These are phyloP conservation scores for Cryptus armator DNA, from an alignment of 2,888 invertebrate species.

Conservation along the genomic window DNA sequence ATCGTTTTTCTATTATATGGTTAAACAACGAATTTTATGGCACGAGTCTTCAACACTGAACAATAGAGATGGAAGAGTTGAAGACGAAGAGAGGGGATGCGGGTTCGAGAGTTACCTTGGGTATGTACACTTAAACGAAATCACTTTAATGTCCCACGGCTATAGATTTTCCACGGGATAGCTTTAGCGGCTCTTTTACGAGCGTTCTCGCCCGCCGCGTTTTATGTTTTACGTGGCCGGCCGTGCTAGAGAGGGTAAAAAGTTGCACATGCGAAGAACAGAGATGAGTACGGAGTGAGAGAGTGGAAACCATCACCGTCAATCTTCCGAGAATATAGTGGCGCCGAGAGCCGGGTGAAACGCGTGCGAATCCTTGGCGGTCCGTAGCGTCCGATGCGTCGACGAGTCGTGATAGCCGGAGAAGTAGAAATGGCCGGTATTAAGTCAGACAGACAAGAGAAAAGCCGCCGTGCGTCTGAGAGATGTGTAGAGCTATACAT, in stretches of 20 bases:
- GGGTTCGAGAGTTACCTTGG: slow-evolving; percentile 10
- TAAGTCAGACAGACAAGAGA: slow-evolving; percentile 29
- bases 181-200: slow-evolving; percentile 59
- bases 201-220: slow-evolving; percentile 50
- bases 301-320: slow-evolving; percentile 52
- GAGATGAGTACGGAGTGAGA: neutral
- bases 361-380: slow-evolving; percentile 22
- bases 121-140: slow-evolving; percentile 52
- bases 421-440: slow-evolving; percentile 46
- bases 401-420: neutral
- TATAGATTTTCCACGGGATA: slow-evolving; percentile 61
- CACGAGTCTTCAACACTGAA: neutral
- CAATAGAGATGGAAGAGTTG: neutral
- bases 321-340: slow-evolving; percentile 45
- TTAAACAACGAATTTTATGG: slow-evolving; percentile 4
- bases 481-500: neutral
- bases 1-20: neutral
- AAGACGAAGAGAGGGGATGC: neutral
- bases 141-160: slow-evolving; percentile 58
- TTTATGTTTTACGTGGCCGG: slow-evolving; percentile 63
- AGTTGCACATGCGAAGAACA: neutral
- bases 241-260: slow-evolving; percentile 11
- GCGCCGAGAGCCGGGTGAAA: slow-evolving; percentile 24
- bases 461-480: neutral
- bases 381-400: slow-evolving; percentile 18